Conservation (phyloP, 2,888 invertebrate species). For the Mesopsocus fuscifrons region DNA sequence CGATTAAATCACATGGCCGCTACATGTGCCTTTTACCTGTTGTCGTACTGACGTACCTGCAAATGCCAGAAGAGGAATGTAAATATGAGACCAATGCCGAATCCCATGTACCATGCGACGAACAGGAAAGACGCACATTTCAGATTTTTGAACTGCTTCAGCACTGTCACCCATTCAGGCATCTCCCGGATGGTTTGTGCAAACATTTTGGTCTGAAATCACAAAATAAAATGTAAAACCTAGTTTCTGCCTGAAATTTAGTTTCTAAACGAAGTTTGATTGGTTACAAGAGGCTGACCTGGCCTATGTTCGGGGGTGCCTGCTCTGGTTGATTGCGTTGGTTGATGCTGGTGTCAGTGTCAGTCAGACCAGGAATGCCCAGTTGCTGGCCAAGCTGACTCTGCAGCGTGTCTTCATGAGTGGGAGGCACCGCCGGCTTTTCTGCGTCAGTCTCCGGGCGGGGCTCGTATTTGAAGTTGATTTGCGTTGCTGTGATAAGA, state of each 20-base stretch:
- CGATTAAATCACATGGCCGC: not conserved
- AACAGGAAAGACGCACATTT: conserved; percentile 86
- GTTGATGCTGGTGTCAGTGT: conserved; percentile 33
- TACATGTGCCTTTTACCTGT: too few relatives aligned
- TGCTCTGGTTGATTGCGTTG: conserved; percentile 12
- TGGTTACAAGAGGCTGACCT: conserved; percentile 21
- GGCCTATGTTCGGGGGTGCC: conserved; percentile 27
- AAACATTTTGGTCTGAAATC: conserved; percentile 63
- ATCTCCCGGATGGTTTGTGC: conserved; percentile 79
- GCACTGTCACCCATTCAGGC: conserved; percentile 85
- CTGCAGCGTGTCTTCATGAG: conserved; percentile 60
- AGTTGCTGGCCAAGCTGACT: conserved; percentile 67
- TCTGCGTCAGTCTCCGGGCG: conserved; percentile 30
- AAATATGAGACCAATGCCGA: conserved; percentile 95
- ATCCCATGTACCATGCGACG: conserved; percentile 98
- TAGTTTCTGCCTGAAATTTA: conserved; percentile 18
- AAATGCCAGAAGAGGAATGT: conserved; percentile 99
- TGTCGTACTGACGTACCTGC: conserved; percentile 27
- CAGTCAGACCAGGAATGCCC: conserved; percentile 55
- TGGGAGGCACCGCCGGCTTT: conserved; percentile 27
- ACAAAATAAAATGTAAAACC: too few relatives aligned
- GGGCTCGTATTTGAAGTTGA: conserved; percentile 35
- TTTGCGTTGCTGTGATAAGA: conserved; percentile 77
- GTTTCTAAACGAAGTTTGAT: not conserved
- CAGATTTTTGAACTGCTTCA: conserved; percentile 73